Base-by-base conservation (phyloP, 2,888 invertebrate species). In the Melieria crassipennis region DNA sequence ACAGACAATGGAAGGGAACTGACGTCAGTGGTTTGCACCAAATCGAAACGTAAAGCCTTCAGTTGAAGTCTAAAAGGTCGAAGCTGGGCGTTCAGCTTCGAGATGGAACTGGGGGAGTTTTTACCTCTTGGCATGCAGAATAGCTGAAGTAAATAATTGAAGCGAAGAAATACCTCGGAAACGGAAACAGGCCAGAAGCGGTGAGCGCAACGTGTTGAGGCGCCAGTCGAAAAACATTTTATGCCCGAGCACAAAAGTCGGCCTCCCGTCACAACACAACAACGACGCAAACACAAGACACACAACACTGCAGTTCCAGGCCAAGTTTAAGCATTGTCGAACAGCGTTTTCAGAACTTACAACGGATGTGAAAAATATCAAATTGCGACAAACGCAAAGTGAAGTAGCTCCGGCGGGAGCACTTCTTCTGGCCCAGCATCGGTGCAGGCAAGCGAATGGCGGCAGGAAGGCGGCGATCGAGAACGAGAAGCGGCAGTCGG, bases 371-470 rank as follows among this genome's bases (percentile, higher is more conserved):
- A 75, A 84, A 84, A 66, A 84, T 80, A 72, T 83, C 82, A 74
- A 84, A 84, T 16, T 83, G 80, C 10, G 83, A 79, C 70, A 84
- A 82, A 64, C 82, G 82, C 46, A 84, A 77, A 4, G 84, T 83
- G 68, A 84, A 84, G 71, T 84, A 84, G 65, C 82, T 84, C 67
- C 74, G 73, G 7, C 84, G 80, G 58, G 83, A 79, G 60, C 76
- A 77, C 72, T 82, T 83, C 73, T 84, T 84, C 65, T 82, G 81
- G 7, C 82, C 81, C 75, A 81, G 78, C 84, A 84, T 84, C 52
- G 78, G 78, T 75, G 65, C 70, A 42, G 58, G 58, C 9, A n/a
- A 7, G 5, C 4, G 47, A 69, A 13, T 13, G 13, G 45, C 5
- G 50, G 45, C 55, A 30, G 56, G 48, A 47, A 63, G 13, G 45